Evolutionary conservation across 2,888 invertebrate genomes (phyloP), one percentile per base, ranked within the genome.

Genomic region (Macropis europaea): DNA sequence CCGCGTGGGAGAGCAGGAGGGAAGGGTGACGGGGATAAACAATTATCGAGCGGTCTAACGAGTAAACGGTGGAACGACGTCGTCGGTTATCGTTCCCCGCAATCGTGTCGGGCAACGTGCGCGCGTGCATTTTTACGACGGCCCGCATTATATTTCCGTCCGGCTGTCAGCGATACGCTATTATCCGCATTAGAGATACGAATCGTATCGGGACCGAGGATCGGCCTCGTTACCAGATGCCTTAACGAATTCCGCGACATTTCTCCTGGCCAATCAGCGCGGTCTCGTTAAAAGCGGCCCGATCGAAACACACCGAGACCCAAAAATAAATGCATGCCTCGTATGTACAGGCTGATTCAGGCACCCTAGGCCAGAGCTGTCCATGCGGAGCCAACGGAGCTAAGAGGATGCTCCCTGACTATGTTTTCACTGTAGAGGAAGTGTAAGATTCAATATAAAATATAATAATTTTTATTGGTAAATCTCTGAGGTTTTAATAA

Each of bases 11-110:
- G 19, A 60, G 48, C 54, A n/a, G 42, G 22, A 36, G 54, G 43
- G 36, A 62, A 72, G 67, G 56, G 54, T 24, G 36, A 9, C 42
- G 9, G 22, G 70, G 52, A 63, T 74, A 67, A 74, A 71, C 71
- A 74, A 76, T 63, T 76, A 74, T 60, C 69, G 68, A 53, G 57
- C 22, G 53, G 42, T 32, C 50, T 54, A 62, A 67, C 67, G 73
- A 73, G 66, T n/a, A n/a, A 26, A 47, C 26, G 1, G 26, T 43
- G 26, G 28, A 22, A 30, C 19, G 40, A 42, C 30, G 19, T 15
- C 28, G 42, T 6, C 36, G 38, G 36, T 53, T 19, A 53, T 71
- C 38, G 38, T 6, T 26, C 17, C 5, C 47, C 34, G 17, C 45
- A n/a, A 50, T 40, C 40, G 32, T 34, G 34, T 13, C 9, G 45